A percentile compares a stretch with the other conserved stretches of the same genome.
phyloP scores from a whole-genome alignment of 1,140 invertebrate species.

The Lepidotrigona ventralis region DNA sequence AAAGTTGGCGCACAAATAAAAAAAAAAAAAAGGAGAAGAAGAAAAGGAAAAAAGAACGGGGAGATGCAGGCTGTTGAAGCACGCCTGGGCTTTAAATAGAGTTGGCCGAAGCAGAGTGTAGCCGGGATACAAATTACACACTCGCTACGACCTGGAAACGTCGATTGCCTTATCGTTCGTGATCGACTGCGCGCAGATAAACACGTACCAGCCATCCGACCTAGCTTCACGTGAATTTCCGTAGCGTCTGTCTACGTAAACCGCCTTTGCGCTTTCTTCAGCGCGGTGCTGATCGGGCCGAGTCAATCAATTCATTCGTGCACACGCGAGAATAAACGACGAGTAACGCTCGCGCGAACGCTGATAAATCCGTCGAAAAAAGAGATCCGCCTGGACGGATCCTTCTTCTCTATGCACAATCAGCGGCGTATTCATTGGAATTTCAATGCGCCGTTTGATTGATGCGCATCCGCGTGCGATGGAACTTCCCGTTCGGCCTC shows the following conservation, averaged over 20 bases:
- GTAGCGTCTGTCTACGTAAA: background rate
- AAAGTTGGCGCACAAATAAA: background rate
- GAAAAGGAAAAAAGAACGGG: background rate
- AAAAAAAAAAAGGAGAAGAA: background rate
- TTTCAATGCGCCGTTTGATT: conserved; percentile 23
- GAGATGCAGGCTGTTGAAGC: background rate
- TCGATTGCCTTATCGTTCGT: conserved; percentile 10
- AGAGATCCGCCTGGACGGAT: background rate
- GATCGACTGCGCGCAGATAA: conserved; percentile 3
- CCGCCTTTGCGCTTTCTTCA: background rate
- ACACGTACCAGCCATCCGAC: conserved; percentile 10
- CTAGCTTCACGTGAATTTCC: background rate
- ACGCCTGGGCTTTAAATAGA: background rate
- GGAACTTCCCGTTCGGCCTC: background rate
- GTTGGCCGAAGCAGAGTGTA: background rate
- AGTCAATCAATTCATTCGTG: conserved; percentile 11
- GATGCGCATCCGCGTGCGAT: background rate
- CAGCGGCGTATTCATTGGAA: conserved; percentile 29
- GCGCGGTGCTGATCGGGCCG: background rate
- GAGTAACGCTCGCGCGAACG: background rate
- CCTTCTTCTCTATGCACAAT: conserved; percentile 24
- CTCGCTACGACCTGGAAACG: background rate
- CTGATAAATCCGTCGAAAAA: conserved; percentile 10
- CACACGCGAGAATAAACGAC: background rate
- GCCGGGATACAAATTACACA: background rate